A percentile compares a stretch with the other conserved stretches of the same genome.
phyloP scores from a whole-genome alignment of 1,140 invertebrate genomes.

The Bombus pyrosoma region DNA sequence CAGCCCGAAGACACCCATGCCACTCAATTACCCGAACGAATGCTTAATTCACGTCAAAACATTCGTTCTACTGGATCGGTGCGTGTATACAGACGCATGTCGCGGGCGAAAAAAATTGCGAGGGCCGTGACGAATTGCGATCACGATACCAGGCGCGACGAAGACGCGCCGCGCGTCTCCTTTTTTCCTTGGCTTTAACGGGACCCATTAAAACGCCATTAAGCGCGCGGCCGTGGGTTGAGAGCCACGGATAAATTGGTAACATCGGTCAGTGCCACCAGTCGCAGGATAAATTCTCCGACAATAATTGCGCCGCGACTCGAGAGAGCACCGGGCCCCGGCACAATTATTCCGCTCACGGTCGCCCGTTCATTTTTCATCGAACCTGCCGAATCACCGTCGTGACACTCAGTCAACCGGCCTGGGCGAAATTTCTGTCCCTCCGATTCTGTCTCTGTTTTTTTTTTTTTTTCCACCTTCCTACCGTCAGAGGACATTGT shows the following conservation, averaged over 20 bases:
- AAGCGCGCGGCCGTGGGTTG: slow-evolving; percentile 5
- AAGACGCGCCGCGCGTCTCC: neutral
- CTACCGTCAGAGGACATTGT: no score
- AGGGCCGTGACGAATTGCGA: slow-evolving; percentile 26
- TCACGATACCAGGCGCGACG: slow-evolving; percentile 11
- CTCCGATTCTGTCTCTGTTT: neutral
- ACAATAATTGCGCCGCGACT: slow-evolving; percentile 54
- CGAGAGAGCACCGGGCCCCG: slow-evolving; percentile 33
- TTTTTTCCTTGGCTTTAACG: slow-evolving; percentile 3
- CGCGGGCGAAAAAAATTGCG: neutral
- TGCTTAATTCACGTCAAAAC: slow-evolving; percentile 10
- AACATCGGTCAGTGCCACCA: slow-evolving; percentile 60
- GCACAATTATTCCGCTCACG: slow-evolving; percentile 68
- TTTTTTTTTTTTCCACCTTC: neutral
- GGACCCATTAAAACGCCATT: slow-evolving; percentile 49
- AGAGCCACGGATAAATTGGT: slow-evolving; percentile 46
- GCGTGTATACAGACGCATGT: neutral
- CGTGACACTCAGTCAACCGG: slow-evolving; percentile 36
- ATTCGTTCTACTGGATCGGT: neutral
- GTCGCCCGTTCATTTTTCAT: slow-evolving; percentile 65
- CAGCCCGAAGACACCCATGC: neutral
- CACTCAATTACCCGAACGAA: slow-evolving; percentile 11
- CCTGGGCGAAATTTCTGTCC: neutral
- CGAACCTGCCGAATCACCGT: slow-evolving; percentile 65
- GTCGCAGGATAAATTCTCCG: slow-evolving; percentile 47